A percentile compares a stretch with the other conserved stretches of the same genome.
Evolutionary conservation across 2,797 vertebrate genomes (phyloP).

Genomic region (Spinus olivaceus): DNA sequence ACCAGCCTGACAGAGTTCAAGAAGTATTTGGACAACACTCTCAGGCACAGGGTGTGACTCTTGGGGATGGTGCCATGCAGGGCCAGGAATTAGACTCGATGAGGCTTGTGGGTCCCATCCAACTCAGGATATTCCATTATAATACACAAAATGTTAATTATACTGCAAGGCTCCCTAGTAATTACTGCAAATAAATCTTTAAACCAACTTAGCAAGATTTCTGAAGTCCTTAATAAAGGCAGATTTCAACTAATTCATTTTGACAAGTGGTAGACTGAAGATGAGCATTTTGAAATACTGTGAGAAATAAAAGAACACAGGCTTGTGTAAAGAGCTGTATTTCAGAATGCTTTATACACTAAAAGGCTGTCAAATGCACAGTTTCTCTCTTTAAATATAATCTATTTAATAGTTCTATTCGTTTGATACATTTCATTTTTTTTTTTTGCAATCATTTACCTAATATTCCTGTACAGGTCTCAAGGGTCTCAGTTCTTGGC

Average conservation of each 20-base stretch:
- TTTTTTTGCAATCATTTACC: background rate
- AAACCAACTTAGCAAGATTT: background rate
- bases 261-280: background rate
- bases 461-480: background rate
- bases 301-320: background rate
- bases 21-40: accelerated
- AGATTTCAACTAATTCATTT: background rate
- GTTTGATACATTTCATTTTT: background rate
- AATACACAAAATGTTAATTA: background rate
- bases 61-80: too few species aligned
- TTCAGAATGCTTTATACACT: background rate
- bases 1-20: background rate
- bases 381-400: background rate
- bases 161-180: background rate
- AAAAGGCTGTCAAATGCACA: background rate
- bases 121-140: background rate
- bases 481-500: background rate
- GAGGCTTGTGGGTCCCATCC: background rate
- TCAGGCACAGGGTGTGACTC: too few species aligned
- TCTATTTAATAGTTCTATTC: background rate
- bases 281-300: background rate
- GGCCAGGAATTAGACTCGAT: background rate
- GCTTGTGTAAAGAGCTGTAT: background rate
- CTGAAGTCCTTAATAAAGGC: background rate
- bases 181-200: background rate